Percentiles rank a stretch among this genome's conserved stretches.
Conservation (phyloP, 2,113 vertebrate genomes). For the Arenaria interpres region DNA sequence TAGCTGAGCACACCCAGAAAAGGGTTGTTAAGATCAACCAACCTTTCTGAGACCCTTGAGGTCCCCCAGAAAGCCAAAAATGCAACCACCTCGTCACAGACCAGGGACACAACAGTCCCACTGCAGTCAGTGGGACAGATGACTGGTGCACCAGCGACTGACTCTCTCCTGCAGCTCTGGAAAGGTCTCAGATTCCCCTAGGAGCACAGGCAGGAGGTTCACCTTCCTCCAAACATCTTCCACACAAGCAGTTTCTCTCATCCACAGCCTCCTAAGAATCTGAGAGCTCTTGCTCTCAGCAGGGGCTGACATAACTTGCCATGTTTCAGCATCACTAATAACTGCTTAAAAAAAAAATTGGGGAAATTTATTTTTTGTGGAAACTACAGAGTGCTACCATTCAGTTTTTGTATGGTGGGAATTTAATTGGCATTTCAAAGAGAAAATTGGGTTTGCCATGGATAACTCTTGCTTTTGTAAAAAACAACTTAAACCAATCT, state of each 20-base stretch:
- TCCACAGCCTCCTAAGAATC: neutral
- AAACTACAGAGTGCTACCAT: neutral
- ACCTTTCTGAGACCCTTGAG: neutral
- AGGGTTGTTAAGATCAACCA: neutral
- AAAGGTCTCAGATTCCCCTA: neutral
- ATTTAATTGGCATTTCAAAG: neutral
- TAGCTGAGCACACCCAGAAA: neutral
- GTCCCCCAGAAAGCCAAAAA: neutral
- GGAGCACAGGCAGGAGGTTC: neutral
- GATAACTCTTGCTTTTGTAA: neutral
- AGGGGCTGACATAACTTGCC: neutral
- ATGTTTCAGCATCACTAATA: neutral
- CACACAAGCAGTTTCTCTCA: neutral
- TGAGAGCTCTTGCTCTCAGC: neutral
- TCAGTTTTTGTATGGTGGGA: neutral
- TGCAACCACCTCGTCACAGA: neutral
- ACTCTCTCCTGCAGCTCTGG: neutral
- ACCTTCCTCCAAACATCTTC: neutral
- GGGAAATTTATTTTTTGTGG: neutral
- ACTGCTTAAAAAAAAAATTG: neutral
- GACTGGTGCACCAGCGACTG: too few relatives aligned
- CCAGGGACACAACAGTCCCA: neutral
- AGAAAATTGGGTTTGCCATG: neutral
- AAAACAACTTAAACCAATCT: neutral
- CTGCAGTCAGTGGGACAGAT: neutral